Base-by-base conservation (phyloP, 2,888 invertebrate species). In the Entomobrya proxima region DNA sequence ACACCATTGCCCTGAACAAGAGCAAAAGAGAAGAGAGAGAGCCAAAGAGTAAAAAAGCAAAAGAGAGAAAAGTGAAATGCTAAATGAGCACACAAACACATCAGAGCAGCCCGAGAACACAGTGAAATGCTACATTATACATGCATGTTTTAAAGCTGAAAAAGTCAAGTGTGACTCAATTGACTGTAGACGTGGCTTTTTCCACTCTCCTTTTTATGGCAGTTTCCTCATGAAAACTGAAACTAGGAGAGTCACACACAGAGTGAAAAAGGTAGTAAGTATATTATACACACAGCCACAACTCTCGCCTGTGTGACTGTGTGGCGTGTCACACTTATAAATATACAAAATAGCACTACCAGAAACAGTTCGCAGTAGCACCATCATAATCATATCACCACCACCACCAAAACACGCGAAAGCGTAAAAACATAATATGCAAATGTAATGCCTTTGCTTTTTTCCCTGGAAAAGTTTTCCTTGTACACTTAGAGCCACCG, bases 161-260 rank as follows among this genome's bases (percentile, higher is more conserved):
- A 82, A 85, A 85, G 76, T 85, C 85, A 85, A 85, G 85, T 85
- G 80, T 85, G 85, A 85, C 52, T 85, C 85, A 85, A 85, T 85
- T 85, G 80, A 85, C 76, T 85, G 76, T 74, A 64, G 74, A 85
- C 79, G 79, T 79, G 67, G 85, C 74, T 85, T 75, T 85, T 85
- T 74, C 74, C 77, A 80, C 85, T 80, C 80, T 69, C 44, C n/a
- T n/a, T n/a, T n/a, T n/a, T n/a, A 72, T 11, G 47, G 27, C 84
- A 78, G n/a, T 69, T 77, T 83, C 85, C 58, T 79, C 61, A 85
- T 85, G 79, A 85, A 85, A 79, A 64, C n/a, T n/a, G n/a, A n/a
- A n/a, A n/a, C n/a, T n/a, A n/a, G n/a, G n/a, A n/a, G 74, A 75
- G 79, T 69, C 75, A 74, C 85, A 61, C 50, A 79, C 35, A 75